Percentiles rank a stretch among this genome's conserved stretches.
Evolutionary conservation across 2,888 invertebrate species (phyloP).

Genomic region (Pediacus dermestoides): DNA sequence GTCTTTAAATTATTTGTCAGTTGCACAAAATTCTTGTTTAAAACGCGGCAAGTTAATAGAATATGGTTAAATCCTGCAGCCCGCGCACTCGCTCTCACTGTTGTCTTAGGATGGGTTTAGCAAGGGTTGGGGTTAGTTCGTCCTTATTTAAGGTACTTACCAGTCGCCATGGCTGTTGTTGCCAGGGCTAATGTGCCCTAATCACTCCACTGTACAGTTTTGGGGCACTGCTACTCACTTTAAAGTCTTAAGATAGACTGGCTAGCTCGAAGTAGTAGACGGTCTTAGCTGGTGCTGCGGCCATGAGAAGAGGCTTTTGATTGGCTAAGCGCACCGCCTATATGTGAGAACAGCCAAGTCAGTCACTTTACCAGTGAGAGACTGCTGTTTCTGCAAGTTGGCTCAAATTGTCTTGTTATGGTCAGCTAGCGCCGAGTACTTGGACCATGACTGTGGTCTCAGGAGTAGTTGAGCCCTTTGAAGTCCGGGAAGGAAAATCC

Average conservation of each 20-base stretch:
- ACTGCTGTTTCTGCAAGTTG: slow-evolving; percentile 21
- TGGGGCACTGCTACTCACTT: slow-evolving; percentile 38
- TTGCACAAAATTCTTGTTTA: too few species aligned
- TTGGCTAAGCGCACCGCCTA: slow-evolving; percentile 28
- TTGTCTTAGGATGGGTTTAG: slow-evolving; percentile 11
- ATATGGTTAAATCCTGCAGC: too few species aligned
- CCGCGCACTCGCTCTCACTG: too few species aligned
- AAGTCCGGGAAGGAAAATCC: too few species aligned
- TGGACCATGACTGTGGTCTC: slow-evolving; percentile 6
- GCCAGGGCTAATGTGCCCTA: slow-evolving; percentile 39
- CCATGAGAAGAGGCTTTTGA: slow-evolving; percentile 33
- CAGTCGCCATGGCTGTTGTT: slow-evolving; percentile 40
- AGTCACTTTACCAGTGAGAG: slow-evolving; percentile 23
- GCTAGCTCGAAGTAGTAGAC: slow-evolving; percentile 30
- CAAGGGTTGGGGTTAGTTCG: slow-evolving; percentile 18
- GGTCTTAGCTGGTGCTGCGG: slow-evolving; percentile 35
- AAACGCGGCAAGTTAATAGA: too few species aligned
- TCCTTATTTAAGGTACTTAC: slow-evolving; percentile 29
- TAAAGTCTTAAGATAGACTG: slow-evolving; percentile 42
- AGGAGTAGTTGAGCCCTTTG: too few species aligned
- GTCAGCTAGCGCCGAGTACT: slow-evolving; percentile 19
- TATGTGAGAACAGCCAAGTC: slow-evolving; percentile 32
- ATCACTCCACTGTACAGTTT: slow-evolving; percentile 38
- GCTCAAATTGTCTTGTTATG: slow-evolving; percentile 24
- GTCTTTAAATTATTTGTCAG: too few species aligned